Conservation (phyloP, 2,797 vertebrate genomes). For the Pempheris klunzingeri region DNA sequence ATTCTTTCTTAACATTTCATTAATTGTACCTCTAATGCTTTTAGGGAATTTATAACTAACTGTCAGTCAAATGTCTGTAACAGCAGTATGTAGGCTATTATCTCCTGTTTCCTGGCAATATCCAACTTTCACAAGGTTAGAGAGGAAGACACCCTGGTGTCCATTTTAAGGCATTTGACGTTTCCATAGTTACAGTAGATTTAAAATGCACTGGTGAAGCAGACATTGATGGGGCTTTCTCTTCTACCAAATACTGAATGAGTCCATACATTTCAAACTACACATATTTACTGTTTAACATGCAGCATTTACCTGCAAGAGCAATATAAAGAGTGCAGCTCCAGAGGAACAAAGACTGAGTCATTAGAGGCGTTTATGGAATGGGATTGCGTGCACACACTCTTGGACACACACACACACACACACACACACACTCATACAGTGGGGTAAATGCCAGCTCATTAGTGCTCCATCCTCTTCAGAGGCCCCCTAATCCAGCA, state of each 20-base stretch:
- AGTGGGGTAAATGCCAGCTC: constrained; percentile 79
- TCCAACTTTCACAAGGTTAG: not conserved
- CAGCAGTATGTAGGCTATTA: not conserved
- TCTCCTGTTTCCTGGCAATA: not conserved
- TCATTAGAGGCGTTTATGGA: constrained; percentile 59
- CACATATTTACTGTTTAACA: not conserved
- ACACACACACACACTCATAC: constrained; percentile 25
- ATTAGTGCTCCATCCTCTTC: constrained; percentile 77
- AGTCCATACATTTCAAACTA: not conserved
- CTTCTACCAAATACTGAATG: not conserved
- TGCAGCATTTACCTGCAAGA: constrained; percentile 8
- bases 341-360: constrained; percentile 39
- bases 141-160: not conserved
- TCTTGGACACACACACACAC: constrained; percentile 17
- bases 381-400: constrained; percentile 60
- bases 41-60: no score
- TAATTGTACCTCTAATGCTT: no score
- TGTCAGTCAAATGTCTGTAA: not conserved
- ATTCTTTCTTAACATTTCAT: not conserved
- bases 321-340: constrained; percentile 19
- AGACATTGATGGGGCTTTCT: not conserved
- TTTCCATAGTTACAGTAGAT: constrained; percentile 2
- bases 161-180: not conserved
- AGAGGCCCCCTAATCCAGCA: constrained; percentile 80
- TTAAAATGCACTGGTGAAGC: not conserved